These are phyloP conservation scores for Agrochola lychnidis DNA, from an alignment of 2,888 invertebrate species.

Conservation along the genomic window DNA sequence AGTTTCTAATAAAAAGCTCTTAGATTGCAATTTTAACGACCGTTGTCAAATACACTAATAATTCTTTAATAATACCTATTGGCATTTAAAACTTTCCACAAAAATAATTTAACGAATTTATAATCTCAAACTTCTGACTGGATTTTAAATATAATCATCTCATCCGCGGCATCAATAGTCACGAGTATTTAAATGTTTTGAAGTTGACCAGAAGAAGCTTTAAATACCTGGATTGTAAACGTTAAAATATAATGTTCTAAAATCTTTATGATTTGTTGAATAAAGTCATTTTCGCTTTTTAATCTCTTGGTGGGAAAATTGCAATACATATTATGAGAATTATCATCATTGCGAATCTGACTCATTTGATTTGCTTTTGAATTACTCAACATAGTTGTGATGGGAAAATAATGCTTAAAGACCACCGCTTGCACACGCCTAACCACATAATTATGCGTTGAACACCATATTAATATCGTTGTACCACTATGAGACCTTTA, in stretches of 20 bases:
- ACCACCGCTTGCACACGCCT: slow-evolving; percentile 49
- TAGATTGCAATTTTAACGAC: not conserved
- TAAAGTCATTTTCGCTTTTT: no score
- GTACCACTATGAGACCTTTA: slow-evolving; percentile 62
- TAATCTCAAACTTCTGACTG: not conserved
- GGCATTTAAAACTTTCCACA: not conserved
- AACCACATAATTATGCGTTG: slow-evolving; percentile 70
- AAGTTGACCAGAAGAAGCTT: slow-evolving; percentile 17
- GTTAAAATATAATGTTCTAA: not conserved
- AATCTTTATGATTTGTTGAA: no score
- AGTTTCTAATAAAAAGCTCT: slow-evolving; percentile 1
- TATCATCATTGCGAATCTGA: slow-evolving; percentile 55
- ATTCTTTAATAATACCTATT: not conserved
- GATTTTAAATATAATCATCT: not conserved
- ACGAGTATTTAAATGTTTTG: not conserved
- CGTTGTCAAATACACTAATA: not conserved
- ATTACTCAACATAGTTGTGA: slow-evolving; percentile 70
- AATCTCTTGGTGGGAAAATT: slow-evolving; percentile 62
- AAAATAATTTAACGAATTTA: not conserved
- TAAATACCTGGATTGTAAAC: slow-evolving; percentile 11
- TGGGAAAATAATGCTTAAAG: slow-evolving; percentile 67
- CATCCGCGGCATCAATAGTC: not conserved
- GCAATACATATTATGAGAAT: slow-evolving; percentile 36
- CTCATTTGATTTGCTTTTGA: slow-evolving; percentile 65
- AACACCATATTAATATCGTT: slow-evolving; percentile 59